Evolutionary conservation across 2,113 vertebrate species (phyloP), one percentile per base, ranked within the genome.

Genomic region (Psilopogon haemacephalus): DNA sequence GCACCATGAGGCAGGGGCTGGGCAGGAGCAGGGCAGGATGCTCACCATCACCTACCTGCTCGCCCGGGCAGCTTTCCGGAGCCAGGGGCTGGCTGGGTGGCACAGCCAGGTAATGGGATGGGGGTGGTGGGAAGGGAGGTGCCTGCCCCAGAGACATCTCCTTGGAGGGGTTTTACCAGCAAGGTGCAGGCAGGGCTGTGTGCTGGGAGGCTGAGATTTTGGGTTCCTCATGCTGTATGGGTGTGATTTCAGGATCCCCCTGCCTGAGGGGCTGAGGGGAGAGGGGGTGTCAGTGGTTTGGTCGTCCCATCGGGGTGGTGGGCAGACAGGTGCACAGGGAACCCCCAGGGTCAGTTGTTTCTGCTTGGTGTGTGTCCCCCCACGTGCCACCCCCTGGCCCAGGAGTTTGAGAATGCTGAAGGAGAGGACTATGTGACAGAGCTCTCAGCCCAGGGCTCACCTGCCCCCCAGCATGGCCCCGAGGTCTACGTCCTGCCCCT

Each of bases 401-500:
- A 99, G 99, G 99, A 99, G 97, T 99, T 99, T 90, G 98, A 99
- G 97, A 99, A 99, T 95, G 97, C 97, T 1, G 98, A 99, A 18
- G 98, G 98, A 38, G 99, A 99, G 0, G 99, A 99, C 71, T 98
- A 97, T 89, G 97, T 97, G 7, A 98, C 98, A 2, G 98, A 98
- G 67, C 95, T 98, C 95, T 98, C 98, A 37, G 98, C 97, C 2
- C 97, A 98, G 97, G 98, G 98, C 80, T 99, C 99, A 11, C 98
- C 99, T 0, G 97, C 97, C 26, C 96, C 98, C 5, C 98, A 97
- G 95, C 97, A 97, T 92, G 98, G 98, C 90, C 98, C 98, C 1
- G 99, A 99, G 76, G 98, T 99, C 85, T 99, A 99, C 7, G 96
- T 99, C 88, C 98, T 99, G 95, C 99, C 99, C 0, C 98, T 99